Evolutionary conservation across 2,797 vertebrate genomes (phyloP), one percentile per base, ranked within the genome.

Genomic region (Hybognathus amarus): DNA sequence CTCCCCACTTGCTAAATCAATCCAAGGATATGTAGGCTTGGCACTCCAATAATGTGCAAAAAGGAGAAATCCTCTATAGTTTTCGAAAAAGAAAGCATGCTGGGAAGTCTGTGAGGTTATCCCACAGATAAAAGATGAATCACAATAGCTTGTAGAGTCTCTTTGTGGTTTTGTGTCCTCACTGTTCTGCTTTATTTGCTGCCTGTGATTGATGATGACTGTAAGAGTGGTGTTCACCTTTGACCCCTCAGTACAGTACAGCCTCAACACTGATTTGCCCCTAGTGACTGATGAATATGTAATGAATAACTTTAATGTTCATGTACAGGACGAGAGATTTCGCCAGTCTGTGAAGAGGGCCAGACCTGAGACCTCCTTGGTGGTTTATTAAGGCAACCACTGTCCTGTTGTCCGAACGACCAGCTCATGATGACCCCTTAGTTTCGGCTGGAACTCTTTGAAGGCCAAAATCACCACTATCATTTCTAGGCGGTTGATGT

Each of bases 121-220:
- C 15, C 15, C 47, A 27, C 64, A 54, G 20, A 67, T 4, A 66
- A 27, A 64, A 67, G 33, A 24, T 5, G 1, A 52, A 11, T 40
- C 22, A 54, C 64, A 54, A 73, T 73, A 50, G 79, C 54, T 50
- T 63, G 27, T 63, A 36, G 56, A 73, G 54, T 36, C 27, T 80
- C 54, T 73, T 63, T 73, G 54, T 81, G 40, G 69, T 73, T 80
- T 47, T 56, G 12, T 54, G 20, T 38, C 18, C 64, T 67, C 59
- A 61, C 24, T 27, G 5, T 50, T 30, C 20, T 27, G 52, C 27
- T 79, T 71, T 63, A 79, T 30, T 68, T 59, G 40, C 50, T 80
- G 69, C 27, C 13, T 83, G 42, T 80, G 69, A 81, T 50, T 76
- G 73, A 76, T 73, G 79, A 81, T 81, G 68, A 13, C 20, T 71